phyloP scores from a whole-genome alignment of 2,797 vertebrate species.

The Poeciliopsis presidionis region DNA sequence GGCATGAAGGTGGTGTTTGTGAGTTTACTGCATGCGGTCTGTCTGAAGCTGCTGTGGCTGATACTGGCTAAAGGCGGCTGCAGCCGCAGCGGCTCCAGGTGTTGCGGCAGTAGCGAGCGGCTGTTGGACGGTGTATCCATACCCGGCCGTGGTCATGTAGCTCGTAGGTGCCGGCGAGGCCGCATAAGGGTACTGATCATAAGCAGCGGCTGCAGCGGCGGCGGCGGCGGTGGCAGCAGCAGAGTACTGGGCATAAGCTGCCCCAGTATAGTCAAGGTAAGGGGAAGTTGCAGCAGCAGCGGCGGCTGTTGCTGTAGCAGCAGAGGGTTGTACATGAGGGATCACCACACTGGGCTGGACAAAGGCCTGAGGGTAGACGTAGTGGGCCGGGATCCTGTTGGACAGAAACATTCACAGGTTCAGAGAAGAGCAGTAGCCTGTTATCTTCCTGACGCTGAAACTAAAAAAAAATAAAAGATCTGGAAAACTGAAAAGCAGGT shows the following conservation, averaged over 20 bases:
- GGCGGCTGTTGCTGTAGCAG: slow-evolving; percentile 84
- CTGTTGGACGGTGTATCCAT: slow-evolving; percentile 93
- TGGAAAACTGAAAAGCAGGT: slow-evolving; percentile 86
- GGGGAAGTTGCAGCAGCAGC: slow-evolving; percentile 84
- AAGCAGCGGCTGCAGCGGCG: slow-evolving; percentile 86
- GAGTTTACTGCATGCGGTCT: slow-evolving; percentile 92
- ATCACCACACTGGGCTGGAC: slow-evolving; percentile 94
- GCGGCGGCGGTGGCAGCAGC: slow-evolving; percentile 85
- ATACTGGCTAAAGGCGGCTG: slow-evolving; percentile 87
- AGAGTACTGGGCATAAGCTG: slow-evolving; percentile 94
- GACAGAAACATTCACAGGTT: slow-evolving; percentile 67
- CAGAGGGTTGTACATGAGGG: slow-evolving; percentile 88
- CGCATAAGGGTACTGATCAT: slow-evolving; percentile 95
- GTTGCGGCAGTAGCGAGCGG: slow-evolving; percentile 89
- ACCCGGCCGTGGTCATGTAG: slow-evolving; percentile 91
- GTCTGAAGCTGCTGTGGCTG: slow-evolving; percentile 95
- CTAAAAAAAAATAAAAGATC: slow-evolving; percentile 12
- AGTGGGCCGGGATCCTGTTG: slow-evolving; percentile 95
- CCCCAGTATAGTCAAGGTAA: slow-evolving; percentile 94
- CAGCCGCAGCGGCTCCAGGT: slow-evolving; percentile 85
- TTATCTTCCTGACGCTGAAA: slow-evolving; percentile 60
- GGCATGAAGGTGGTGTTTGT: slow-evolving; percentile 36
- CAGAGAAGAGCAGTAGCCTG: slow-evolving; percentile 29
- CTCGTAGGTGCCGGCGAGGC: slow-evolving; percentile 90
- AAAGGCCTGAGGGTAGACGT: slow-evolving; percentile 96